phyloP scores from a whole-genome alignment of 2,797 vertebrate genomes.

The Hipposideros larvatus region DNA sequence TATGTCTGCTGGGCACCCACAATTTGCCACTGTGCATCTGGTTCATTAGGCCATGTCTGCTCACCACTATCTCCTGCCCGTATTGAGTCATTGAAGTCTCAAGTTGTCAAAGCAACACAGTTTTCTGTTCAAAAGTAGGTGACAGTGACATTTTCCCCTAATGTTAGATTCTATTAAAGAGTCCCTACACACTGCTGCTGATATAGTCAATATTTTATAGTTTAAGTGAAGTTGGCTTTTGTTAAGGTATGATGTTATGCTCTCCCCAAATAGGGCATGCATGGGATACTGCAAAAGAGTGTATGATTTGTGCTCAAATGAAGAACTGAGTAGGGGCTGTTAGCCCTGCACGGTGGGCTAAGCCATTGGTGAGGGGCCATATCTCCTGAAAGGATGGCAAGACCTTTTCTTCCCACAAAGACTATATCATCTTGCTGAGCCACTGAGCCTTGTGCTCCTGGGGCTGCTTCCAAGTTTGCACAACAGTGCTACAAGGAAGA shows the following conservation, averaged over 20 bases:
- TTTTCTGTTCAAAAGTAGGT: not conserved
- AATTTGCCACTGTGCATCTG: not conserved
- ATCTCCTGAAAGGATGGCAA: not conserved
- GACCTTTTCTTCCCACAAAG: not conserved
- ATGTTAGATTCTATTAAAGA: not conserved
- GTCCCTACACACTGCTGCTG: not conserved
- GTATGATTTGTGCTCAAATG: not conserved
- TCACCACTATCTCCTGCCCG: not conserved
- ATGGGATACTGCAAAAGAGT: not conserved
- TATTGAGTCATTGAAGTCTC: not conserved
- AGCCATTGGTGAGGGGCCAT: not conserved
- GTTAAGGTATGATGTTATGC: not conserved
- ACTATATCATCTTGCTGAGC: not conserved
- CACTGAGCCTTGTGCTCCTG: not conserved
- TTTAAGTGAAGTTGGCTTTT: not conserved
- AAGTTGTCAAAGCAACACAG: not conserved
- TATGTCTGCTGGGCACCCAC: not conserved
- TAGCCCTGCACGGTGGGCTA: not conserved
- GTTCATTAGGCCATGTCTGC: not conserved
- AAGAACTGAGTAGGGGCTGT: not conserved
- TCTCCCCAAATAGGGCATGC: not conserved
- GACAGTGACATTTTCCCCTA: not conserved
- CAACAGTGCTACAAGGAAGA: not conserved
- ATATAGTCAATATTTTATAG: not conserved
- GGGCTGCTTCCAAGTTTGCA: not conserved